These are phyloP conservation scores for Chunga burmeisteri DNA, from an alignment of 2,113 vertebrate species.

Conservation along the genomic window DNA sequence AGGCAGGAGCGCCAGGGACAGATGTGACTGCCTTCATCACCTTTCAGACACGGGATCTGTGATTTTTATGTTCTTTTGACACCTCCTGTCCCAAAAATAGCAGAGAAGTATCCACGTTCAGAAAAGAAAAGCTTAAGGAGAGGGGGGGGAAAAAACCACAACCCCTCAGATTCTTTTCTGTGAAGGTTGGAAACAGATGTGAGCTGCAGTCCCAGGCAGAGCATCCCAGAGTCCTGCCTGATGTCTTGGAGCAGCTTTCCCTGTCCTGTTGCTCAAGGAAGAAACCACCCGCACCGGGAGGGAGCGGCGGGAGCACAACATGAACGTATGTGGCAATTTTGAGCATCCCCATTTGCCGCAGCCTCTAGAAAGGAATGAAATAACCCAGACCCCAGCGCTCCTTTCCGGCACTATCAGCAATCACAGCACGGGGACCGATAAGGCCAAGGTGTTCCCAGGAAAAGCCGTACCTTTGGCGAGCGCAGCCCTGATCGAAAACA, in stretches of 20 bases:
- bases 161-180: not conserved
- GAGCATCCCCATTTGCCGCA: not conserved
- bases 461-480: not conserved
- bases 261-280: not conserved
- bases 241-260: not conserved
- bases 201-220: not conserved
- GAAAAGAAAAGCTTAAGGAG: not conserved
- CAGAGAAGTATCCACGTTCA: not conserved
- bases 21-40: not conserved
- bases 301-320: not conserved
- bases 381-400: not conserved
- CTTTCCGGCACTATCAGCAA: not conserved
- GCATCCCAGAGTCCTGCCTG: not conserved
- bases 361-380: not conserved
- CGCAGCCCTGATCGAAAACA: not conserved
- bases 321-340: rapidly evolving
- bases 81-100: not conserved
- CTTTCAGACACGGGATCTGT: not conserved
- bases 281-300: not conserved
- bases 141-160: no score
- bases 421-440: not conserved
- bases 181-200: not conserved
- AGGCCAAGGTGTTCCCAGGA: conserved; percentile 24
- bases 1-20: not conserved
- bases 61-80: not conserved